Evolutionary conservation across 2,888 invertebrate species (phyloP).

Genomic region (Protodeltote pygarga): DNA sequence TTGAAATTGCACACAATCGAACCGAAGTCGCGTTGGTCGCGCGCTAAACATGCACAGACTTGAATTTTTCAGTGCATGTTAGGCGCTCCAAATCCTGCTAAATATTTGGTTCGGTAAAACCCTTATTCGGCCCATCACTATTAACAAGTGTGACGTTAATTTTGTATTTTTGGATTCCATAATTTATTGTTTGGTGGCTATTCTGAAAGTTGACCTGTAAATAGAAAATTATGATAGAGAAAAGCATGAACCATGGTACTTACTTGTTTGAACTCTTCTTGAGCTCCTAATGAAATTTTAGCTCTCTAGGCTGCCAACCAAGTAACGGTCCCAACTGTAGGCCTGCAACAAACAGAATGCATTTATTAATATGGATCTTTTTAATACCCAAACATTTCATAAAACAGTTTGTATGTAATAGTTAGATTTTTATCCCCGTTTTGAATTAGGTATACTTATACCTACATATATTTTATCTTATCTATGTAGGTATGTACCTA

Average conservation of each 20-base stretch:
- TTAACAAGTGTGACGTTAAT: too few species aligned
- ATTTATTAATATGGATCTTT: neutral
- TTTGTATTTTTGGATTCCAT: slow-evolving; percentile 16
- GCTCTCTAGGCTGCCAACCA: slow-evolving; percentile 80
- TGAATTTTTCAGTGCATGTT: too few species aligned
- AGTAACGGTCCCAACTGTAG: slow-evolving; percentile 72
- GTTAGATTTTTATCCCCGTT: too few species aligned
- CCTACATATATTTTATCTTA: slow-evolving; percentile 2
- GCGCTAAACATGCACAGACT: too few species aligned
- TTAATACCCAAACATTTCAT: neutral
- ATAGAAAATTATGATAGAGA: slow-evolving; percentile 60
- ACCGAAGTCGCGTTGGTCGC: too few species aligned
- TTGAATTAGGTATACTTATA: too few species aligned
- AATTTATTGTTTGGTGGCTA: slow-evolving; percentile 14
- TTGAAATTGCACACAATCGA: too few species aligned
- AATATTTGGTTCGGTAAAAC: too few species aligned
- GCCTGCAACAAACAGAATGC: slow-evolving; percentile 75
- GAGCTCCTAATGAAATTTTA: slow-evolving; percentile 84
- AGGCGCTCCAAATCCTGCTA: too few species aligned
- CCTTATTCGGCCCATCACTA: too few species aligned
- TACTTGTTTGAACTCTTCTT: slow-evolving; percentile 84
- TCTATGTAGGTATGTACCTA: neutral
- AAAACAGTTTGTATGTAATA: too few species aligned
- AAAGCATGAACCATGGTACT: slow-evolving; percentile 68
- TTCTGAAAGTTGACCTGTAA: slow-evolving; percentile 57